These are phyloP conservation scores for Ephydatia muelleri DNA, from an alignment of 37 sponge, comb jelly and placozoan species.

Conservation along the genomic window DNA sequence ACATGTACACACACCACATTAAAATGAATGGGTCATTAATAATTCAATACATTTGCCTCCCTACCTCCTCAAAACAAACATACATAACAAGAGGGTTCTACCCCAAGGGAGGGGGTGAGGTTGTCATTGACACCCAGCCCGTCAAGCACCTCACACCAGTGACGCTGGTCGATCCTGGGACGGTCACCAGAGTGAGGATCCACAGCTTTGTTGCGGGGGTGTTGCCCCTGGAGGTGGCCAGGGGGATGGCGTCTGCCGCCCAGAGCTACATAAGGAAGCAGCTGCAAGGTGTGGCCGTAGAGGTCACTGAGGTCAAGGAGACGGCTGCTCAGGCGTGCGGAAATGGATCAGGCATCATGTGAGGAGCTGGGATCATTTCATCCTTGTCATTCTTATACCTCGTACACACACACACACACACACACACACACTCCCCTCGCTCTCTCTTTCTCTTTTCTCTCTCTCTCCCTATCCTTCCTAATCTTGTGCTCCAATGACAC, in stretches of 20 bases:
- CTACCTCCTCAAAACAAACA: background rate
- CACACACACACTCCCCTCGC: too few relatives aligned
- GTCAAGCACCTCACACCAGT: slow-evolving; percentile 53
- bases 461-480: too few relatives aligned
- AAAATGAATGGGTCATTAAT: too few relatives aligned
- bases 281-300: slow-evolving; percentile 13
- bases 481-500: background rate
- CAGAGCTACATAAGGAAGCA: slow-evolving; percentile 21
- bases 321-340: slow-evolving; percentile 54
- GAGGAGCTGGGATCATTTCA: slow-evolving; percentile 10
- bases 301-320: slow-evolving; percentile 40
- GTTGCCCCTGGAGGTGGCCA: slow-evolving; percentile 54
- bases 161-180: slow-evolving; percentile 59
- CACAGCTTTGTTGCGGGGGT: slow-evolving; percentile 60
- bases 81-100: slow-evolving; percentile 88
- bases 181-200: slow-evolving; percentile 31
- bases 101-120: slow-evolving; percentile 93
- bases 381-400: too few relatives aligned
- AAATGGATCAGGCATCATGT: slow-evolving; percentile 83
- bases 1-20: too few relatives aligned
- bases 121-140: slow-evolving; percentile 50
- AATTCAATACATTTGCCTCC: background rate
- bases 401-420: too few relatives aligned
- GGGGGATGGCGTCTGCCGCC: slow-evolving; percentile 1
- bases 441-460: background rate